A percentile compares a stretch with the other conserved stretches of the same genome.
phyloP scores from a whole-genome alignment of 2,888 invertebrate genomes.

The Nomada flava region DNA sequence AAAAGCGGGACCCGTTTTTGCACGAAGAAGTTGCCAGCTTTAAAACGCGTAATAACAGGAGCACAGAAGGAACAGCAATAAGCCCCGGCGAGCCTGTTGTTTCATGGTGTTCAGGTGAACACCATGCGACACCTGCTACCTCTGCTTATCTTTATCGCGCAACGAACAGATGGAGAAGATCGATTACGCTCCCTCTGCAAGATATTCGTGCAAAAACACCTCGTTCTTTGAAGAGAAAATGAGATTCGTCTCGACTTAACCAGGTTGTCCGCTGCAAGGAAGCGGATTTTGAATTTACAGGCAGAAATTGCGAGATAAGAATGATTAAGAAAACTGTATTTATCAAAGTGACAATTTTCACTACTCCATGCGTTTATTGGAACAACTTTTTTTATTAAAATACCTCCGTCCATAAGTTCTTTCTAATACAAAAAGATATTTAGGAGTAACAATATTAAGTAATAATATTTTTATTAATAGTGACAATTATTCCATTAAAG shows the following conservation, averaged over 20 bases:
- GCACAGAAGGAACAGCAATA: constrained; percentile 37
- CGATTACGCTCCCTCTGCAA: constrained; percentile 41
- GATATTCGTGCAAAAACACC: constrained; percentile 17
- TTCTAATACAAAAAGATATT: no score
- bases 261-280: background rate
- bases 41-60: constrained; percentile 31
- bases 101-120: constrained; percentile 67
- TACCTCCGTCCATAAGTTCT: no score
- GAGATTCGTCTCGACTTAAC: background rate
- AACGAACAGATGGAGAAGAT: constrained; percentile 38
- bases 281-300: background rate
- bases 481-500: no score
- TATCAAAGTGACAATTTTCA: no score
- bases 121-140: constrained; percentile 69
- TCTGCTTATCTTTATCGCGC: constrained; percentile 51
- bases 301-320: background rate
- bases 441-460: no score
- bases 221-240: background rate
- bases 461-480: no score
- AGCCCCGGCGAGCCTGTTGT: constrained; percentile 47
- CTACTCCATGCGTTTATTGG: no score
- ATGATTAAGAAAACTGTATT: no score
- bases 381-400: no score
- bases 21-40: constrained; percentile 17
- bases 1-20: constrained; percentile 29